phyloP scores from a whole-genome alignment of 2,113 vertebrate species.

The Dolichallabes microphthalmus region DNA sequence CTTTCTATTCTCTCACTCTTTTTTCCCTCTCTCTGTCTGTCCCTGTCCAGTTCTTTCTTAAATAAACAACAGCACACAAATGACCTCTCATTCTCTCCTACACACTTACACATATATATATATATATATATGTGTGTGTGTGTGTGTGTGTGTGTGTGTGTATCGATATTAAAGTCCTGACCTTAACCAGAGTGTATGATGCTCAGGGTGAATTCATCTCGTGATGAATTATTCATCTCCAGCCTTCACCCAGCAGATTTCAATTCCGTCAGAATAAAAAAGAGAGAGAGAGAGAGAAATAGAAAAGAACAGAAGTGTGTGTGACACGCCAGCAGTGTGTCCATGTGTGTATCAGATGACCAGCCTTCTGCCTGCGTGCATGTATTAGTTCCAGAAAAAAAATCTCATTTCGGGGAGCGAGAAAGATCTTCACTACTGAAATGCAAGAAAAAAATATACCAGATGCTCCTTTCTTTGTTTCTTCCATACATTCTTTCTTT shows the following conservation, averaged over 20 bases:
- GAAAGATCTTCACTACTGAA: neutral
- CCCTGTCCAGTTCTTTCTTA: neutral
- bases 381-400: slow-evolving; percentile 15
- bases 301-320: slow-evolving; percentile 10
- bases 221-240: slow-evolving; percentile 49
- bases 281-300: neutral
- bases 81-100: slow-evolving; percentile 4
- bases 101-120: neutral
- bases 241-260: slow-evolving; percentile 44
- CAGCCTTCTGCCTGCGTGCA: slow-evolving; percentile 2
- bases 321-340: neutral
- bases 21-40: neutral
- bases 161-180: slow-evolving; percentile 11
- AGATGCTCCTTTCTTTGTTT: neutral
- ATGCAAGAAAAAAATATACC: neutral
- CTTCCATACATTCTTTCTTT: neutral
- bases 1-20: neutral
- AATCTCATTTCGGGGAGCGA: neutral
- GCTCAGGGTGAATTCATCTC: slow-evolving; percentile 9
- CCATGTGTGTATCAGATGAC: slow-evolving; percentile 13
- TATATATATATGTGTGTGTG: neutral
- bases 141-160: neutral
- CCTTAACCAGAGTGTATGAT: slow-evolving; percentile 15
- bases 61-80: neutral
- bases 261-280: slow-evolving; percentile 42